Base-by-base conservation (phyloP, 1,140 invertebrate genomes). In the Tetramorium alpestre region DNA sequence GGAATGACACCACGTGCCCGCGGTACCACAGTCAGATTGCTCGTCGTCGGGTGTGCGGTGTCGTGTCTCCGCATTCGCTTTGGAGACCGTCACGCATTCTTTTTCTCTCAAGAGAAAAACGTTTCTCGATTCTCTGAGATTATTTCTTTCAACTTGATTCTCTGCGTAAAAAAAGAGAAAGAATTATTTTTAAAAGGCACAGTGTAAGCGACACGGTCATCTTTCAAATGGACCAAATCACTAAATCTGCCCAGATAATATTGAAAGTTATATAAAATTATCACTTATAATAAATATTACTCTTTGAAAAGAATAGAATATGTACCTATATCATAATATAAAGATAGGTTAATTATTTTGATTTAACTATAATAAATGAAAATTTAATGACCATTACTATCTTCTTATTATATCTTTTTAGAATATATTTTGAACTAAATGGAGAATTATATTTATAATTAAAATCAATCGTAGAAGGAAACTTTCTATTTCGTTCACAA, bases 1-100 rank as follows among this genome's bases (percentile, higher is more conserved):
- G 87, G 90, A 91, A 89, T 65, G 56, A 56, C 64, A 65, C 25
- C 90, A 85, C 64, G 69, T 89, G 85, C 60, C 64, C 47, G 18
- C 25, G 54, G 13, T 72, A 69, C 80, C 44, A 22, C 49, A 81
- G 78, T 81, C 78, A 81, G 78, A 51, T 72, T 72, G 78, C 78
- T 41, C 47, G 54, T 75, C 69, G 47, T 54, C 47, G 76, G 54
- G 67, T 82, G 65, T 70, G 51, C 67, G 25, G 7, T 49, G 64
- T 18, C 44, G 16, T 11, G 33, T 44, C 41, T 41, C 22, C 38
- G 18, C 54, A 41, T 77, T 16, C 56, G 62, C n/a, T 60, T n/a
- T 44, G 28, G 41, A 25, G 13, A 73, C 41, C 25, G 51, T 18
- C 33, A 33, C 22, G 22, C 54, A 3, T 78, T 78, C 18, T 49